A percentile compares a stretch with the other conserved stretches of the same genome.
phyloP scores from a whole-genome alignment of 2,797 vertebrate genomes.

The Semaprochilodus insignis region DNA sequence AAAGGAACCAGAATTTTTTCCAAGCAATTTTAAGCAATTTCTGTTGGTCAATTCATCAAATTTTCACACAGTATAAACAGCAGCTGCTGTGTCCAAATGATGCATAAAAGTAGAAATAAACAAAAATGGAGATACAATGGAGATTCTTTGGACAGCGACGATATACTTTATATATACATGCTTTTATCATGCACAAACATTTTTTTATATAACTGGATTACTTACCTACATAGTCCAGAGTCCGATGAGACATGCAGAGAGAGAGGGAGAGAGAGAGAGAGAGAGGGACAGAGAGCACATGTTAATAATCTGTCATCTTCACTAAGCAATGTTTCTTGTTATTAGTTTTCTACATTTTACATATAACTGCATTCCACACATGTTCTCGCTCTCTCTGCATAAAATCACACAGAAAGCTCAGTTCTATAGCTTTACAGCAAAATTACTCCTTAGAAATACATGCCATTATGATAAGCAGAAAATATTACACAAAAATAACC shows the following conservation, averaged over 20 bases:
- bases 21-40: too few relatives aligned
- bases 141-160: too few relatives aligned
- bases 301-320: neutral
- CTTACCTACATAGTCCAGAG: conserved; percentile 33
- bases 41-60: too few relatives aligned
- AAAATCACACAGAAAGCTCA: neutral
- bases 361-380: neutral
- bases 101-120: too few relatives aligned
- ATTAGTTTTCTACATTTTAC: neutral
- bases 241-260: conserved; percentile 11
- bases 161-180: neutral
- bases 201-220: neutral
- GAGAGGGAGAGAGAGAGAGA: neutral
- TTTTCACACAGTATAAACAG: too few relatives aligned
- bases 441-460: neutral
- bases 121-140: too few relatives aligned
- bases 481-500: neutral
- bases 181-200: neutral
- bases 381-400: neutral
- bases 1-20: too few relatives aligned
- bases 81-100: too few relatives aligned
- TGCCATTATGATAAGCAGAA: neutral
- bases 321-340: neutral
- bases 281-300: neutral
- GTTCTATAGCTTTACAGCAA: neutral